Percentiles rank a stretch among this genome's conserved stretches.
These are phyloP conservation scores for Stichopus chloronotus DNA, from an alignment of 35 echinoderm and acorn worm species.

Conservation along the genomic window DNA sequence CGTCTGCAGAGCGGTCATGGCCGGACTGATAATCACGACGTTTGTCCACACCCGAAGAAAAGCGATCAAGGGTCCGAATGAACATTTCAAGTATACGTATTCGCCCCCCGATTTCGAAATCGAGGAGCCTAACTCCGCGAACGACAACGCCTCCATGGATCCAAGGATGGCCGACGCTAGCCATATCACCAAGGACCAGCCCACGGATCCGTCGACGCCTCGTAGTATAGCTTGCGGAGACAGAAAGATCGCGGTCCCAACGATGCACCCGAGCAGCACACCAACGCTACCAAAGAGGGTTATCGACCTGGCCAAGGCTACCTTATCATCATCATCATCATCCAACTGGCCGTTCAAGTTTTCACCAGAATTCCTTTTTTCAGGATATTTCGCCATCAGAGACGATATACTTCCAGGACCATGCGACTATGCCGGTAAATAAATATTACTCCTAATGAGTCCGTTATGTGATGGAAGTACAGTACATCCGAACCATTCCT, in stretches of 20 bases:
- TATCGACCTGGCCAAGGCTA: conserved; percentile 57
- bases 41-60: conserved; percentile 56
- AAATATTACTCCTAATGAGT: no score
- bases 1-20: neutral
- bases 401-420: no score
- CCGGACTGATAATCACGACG: neutral
- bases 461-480: no score
- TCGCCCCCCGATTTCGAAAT: conserved; percentile 53
- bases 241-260: conserved; percentile 91
- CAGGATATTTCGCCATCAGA: no score
- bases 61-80: conserved; percentile 58
- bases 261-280: conserved; percentile 68
- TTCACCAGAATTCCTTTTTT: neutral
- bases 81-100: conserved; percentile 54
- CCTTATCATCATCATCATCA: conserved; percentile 28
- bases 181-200: conserved; percentile 51
- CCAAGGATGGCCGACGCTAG: neutral
- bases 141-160: conserved; percentile 9
- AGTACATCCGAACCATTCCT: no score
- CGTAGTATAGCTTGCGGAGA: conserved; percentile 78
- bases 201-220: conserved; percentile 43
- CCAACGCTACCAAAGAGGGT: conserved; percentile 58
- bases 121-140: conserved; percentile 51
- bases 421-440: no score
- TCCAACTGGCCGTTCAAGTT: neutral